phyloP scores from a whole-genome alignment of 2,797 vertebrate genomes.

The Enteromius radiatus region DNA sequence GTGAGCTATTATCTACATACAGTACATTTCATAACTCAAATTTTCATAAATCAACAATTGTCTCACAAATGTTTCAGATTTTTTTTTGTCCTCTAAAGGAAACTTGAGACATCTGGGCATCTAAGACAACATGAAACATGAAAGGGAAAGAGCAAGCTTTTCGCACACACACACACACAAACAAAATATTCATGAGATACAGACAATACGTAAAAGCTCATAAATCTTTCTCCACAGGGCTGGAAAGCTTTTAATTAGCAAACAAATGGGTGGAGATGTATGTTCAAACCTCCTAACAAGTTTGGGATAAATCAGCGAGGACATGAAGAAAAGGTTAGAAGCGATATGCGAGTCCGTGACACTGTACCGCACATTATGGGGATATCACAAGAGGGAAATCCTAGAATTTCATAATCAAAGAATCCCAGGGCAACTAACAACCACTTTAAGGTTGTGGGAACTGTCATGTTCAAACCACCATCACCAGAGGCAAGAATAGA shows the following conservation, averaged over 20 bases:
- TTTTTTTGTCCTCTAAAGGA: not conserved
- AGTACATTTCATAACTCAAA: not conserved
- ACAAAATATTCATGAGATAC: not conserved
- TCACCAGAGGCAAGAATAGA: slow-evolving; percentile 2
- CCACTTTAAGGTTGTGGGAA: slow-evolving; percentile 24
- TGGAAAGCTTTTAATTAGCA: not conserved
- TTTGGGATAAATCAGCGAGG: not conserved
- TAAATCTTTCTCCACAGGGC: not conserved
- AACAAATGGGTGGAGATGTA: not conserved
- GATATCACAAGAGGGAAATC: slow-evolving; percentile 2
- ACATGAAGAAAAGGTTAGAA: slow-evolving; percentile 7
- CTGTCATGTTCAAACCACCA: not conserved
- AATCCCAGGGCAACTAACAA: slow-evolving; percentile 4
- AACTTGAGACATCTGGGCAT: not conserved
- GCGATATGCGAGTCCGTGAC: not conserved
- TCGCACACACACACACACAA: not conserved
- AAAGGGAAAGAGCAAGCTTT: not conserved
- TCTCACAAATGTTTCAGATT: not conserved
- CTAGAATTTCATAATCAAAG: slow-evolving; percentile 27
- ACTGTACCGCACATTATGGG: not conserved
- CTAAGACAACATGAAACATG: not conserved
- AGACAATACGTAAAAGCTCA: not conserved
- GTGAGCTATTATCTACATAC: not conserved
- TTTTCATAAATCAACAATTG: not conserved
- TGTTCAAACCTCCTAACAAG: slow-evolving; percentile 6